Base-by-base conservation (phyloP, 2,888 invertebrate species). In the Creontiades dilutus region DNA sequence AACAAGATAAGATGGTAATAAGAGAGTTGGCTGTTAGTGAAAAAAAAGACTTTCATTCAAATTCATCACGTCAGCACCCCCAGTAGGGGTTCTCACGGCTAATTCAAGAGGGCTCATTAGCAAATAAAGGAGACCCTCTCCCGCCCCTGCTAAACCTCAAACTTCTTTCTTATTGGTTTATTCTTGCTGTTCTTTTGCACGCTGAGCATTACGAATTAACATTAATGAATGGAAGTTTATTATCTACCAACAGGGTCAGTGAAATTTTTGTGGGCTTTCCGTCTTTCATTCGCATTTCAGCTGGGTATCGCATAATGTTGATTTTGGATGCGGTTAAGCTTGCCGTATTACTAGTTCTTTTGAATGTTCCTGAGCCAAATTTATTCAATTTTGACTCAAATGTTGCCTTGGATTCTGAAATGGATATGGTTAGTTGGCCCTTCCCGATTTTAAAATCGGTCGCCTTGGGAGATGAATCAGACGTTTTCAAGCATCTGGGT, bases 41-140 rank as follows among this genome's bases (percentile, higher is more conserved):
- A 68, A 68, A 68, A n/a, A 68, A 68, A 19, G 68, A 68, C 68
- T 68, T 68, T 27, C 68, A 68, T 68, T 68, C 68, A 68, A 68
- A 68, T 68, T 68, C 68, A 68, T 68, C 68, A 68, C 68, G 68
- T 68, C 68, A 11, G 19, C 68, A 61, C 61, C 61, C 61, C n/a
- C 23, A 23, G 19, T 23, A 23, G 68, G 27, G 19, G 14, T 68
- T 68, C 68, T 68, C 68, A 68, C 27, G 68, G 68, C 68, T 68
- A 68, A 68, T 68, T 68, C 23, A 68, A 68, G 68, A 23, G 68
- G 13, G 68, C 68, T 68, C 68, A 68, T 68, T 68, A 68, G 68
- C 68, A 68, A 68, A 68, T 68, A 68, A 23, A 23, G 23, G 68
- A 68, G 68, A 68, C 68, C 19, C 68, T 68, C 27, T 23, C 23